Evolutionary conservation across 2,797 vertebrate genomes (phyloP).

Genomic region (Otolemur crassicaudatus): DNA sequence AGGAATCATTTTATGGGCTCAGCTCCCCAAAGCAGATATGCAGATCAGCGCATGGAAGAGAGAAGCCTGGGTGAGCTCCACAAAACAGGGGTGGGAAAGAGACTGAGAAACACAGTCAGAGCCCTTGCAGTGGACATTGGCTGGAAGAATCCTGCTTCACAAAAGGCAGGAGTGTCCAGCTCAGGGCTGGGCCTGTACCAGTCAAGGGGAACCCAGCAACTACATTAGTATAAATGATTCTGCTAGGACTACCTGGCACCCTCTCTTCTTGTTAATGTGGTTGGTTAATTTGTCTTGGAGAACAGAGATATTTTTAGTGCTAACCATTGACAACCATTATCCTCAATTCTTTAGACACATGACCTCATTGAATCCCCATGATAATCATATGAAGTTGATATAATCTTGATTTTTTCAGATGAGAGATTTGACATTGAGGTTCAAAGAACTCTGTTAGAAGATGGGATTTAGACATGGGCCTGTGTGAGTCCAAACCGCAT

Average conservation of each 20-base stretch:
- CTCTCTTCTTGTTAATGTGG: background rate
- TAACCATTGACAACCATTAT: background rate
- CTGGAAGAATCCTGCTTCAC: background rate
- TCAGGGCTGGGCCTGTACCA: background rate
- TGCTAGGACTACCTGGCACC: background rate
- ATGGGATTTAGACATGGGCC: background rate
- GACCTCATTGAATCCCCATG: background rate
- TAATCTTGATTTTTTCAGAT: slow-evolving; percentile 15
- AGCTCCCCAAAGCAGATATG: background rate
- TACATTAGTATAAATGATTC: background rate
- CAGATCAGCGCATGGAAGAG: background rate
- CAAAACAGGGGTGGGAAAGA: background rate
- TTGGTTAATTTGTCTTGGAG: background rate
- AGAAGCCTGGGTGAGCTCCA: background rate
- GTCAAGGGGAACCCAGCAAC: background rate
- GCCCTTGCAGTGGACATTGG: background rate
- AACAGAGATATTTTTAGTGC: background rate
- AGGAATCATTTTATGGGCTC: slow-evolving; percentile 2
- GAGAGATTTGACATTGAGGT: background rate
- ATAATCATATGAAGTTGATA: background rate
- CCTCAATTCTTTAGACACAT: background rate
- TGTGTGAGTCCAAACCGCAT: background rate
- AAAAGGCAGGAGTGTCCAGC: background rate
- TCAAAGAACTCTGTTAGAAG: background rate
- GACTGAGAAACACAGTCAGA: background rate